Conservation (phyloP, 2,113 vertebrate species). For the Beaufortia kweichowensis region DNA sequence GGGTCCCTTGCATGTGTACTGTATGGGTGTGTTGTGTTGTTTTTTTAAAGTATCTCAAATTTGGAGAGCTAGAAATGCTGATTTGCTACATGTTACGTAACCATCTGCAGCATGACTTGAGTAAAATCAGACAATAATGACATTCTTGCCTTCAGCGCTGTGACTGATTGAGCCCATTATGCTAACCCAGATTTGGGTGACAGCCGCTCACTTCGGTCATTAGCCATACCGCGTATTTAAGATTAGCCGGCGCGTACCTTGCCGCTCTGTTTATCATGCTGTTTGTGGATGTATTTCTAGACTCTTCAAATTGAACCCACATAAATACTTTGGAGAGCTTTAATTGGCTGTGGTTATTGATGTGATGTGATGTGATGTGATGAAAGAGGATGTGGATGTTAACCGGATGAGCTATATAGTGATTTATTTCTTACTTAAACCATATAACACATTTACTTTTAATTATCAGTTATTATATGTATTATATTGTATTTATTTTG, state of each 20-base stretch:
- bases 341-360: neutral
- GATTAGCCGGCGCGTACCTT: slow-evolving; percentile 9
- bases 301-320: slow-evolving; percentile 18
- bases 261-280: neutral
- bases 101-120: slow-evolving; percentile 21
- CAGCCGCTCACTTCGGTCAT: slow-evolving; percentile 41
- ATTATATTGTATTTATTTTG: no score
- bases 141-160: slow-evolving; percentile 37
- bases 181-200: slow-evolving; percentile 43
- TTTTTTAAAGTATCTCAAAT: slow-evolving; percentile 20
- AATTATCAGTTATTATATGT: no score
- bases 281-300: slow-evolving; percentile 32
- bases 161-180: slow-evolving; percentile 48
- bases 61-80: slow-evolving; percentile 36
- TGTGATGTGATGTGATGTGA: slow-evolving; percentile 7
- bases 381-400: neutral
- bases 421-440: no score
- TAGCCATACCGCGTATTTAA: slow-evolving; percentile 27
- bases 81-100: slow-evolving; percentile 34
- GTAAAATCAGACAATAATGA: slow-evolving; percentile 50
- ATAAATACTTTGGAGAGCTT: neutral
- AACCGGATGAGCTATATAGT: neutral
- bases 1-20: neutral
- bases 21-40: neutral
- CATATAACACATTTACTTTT: no score